Evolutionary conservation across 2,888 invertebrate species (phyloP).

Genomic region (Acanthococcus lagerstroemiae): DNA sequence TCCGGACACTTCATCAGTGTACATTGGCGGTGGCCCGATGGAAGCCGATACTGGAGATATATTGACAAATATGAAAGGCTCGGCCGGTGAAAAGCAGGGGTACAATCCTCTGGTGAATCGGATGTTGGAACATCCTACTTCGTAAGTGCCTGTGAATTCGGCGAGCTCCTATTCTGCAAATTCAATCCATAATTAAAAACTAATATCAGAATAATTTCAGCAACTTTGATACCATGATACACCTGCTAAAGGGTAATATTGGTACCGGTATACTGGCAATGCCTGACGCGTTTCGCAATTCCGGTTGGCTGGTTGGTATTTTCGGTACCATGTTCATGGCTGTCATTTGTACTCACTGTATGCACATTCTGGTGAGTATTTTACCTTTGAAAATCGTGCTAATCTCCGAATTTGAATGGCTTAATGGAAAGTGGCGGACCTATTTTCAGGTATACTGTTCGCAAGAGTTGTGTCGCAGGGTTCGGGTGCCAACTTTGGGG

Average conservation of each 20-base stretch:
- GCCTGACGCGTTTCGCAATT: constrained; percentile 88
- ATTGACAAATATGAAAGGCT: constrained; percentile 38
- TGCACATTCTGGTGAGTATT: constrained; percentile 68
- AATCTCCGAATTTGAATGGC: background rate
- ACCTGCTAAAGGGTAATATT: constrained; percentile 56
- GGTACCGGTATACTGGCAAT: constrained; percentile 88
- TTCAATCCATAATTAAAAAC: background rate
- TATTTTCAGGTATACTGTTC: constrained; percentile 50
- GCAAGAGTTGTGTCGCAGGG: constrained; percentile 60
- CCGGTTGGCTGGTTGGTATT: constrained; percentile 75
- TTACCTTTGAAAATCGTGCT: background rate
- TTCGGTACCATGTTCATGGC: constrained; percentile 74
- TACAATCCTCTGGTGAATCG: constrained; percentile 57
- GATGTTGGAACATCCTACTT: constrained; percentile 65
- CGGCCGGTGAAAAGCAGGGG: constrained; percentile 35
- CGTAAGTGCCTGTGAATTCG: constrained; percentile 46
- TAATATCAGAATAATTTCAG: constrained; percentile 39
- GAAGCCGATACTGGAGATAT: constrained; percentile 13
- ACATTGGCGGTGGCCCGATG: constrained; percentile 38
- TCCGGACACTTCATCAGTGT: constrained; percentile 43
- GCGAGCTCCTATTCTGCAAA: background rate
- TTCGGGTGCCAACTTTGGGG: constrained; percentile 57
- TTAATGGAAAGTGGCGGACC: too few species aligned
- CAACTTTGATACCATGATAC: constrained; percentile 50
- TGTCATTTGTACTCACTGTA: constrained; percentile 82